A percentile compares a stretch with the other conserved stretches of the same genome.
phyloP scores from a whole-genome alignment of 2,797 vertebrate genomes.

The Schizothorax lantsangensis region DNA sequence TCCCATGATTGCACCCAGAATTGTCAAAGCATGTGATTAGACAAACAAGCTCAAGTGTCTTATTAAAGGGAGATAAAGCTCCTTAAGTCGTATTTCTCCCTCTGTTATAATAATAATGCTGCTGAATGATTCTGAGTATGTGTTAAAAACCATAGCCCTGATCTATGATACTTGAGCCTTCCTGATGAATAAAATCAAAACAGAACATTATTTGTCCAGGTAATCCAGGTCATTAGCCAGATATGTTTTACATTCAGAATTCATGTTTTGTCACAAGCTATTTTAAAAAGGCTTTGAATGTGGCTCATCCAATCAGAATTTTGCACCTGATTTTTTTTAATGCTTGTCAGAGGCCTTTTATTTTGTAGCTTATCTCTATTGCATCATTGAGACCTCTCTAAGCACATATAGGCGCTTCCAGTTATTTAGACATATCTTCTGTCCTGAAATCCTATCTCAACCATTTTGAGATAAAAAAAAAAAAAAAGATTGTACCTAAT shows the following conservation, averaged over 20 bases:
- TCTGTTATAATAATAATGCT: background rate
- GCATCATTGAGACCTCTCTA: background rate
- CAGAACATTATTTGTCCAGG: background rate
- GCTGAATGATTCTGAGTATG: background rate
- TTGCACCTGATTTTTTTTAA: background rate
- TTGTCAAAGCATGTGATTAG: constrained; percentile 37
- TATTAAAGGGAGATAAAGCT: background rate
- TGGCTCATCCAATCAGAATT: background rate
- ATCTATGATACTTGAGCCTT: background rate
- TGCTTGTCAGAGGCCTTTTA: background rate
- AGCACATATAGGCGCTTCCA: background rate
- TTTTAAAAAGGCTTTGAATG: background rate
- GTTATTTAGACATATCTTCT: background rate
- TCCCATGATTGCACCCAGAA: constrained; percentile 8
- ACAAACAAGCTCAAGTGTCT: constrained; percentile 23
- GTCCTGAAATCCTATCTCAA: background rate
- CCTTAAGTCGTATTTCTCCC: background rate
- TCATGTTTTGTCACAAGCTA: background rate
- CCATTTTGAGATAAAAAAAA: background rate
- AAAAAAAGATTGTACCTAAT: background rate
- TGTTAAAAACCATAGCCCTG: background rate
- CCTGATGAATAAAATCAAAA: background rate
- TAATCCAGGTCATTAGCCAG: background rate
- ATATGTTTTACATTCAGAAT: background rate
- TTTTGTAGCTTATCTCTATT: background rate